phyloP scores from a whole-genome alignment of 2,888 invertebrate genomes.

The Linnaemya tessellans region DNA sequence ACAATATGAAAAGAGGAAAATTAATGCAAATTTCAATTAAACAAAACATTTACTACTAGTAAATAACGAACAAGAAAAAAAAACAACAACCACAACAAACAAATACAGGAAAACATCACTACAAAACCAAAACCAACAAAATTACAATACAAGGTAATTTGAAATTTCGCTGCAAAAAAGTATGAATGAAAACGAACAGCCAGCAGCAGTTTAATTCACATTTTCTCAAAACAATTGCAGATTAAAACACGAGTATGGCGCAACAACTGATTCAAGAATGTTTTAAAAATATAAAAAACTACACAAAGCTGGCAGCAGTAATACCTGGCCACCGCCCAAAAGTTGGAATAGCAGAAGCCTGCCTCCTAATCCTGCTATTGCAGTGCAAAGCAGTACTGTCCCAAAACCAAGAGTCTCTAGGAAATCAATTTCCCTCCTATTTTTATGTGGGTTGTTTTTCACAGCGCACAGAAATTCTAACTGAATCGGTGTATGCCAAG shows the following conservation, averaged over 20 bases:
- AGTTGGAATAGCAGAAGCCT: slow-evolving; percentile 27
- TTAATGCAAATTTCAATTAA: slow-evolving; percentile 57
- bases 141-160: slow-evolving; percentile 64
- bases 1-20: slow-evolving; percentile 65
- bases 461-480: slow-evolving; percentile 79
- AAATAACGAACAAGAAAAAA: not conserved
- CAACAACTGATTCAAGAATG: slow-evolving; percentile 51
- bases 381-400: slow-evolving; percentile 19
- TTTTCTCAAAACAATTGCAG: slow-evolving; percentile 60
- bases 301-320: slow-evolving; percentile 1
- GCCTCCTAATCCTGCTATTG: slow-evolving; percentile 62
- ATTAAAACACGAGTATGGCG: slow-evolving; percentile 49
- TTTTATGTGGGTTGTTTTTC: slow-evolving; percentile 81
- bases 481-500: slow-evolving; percentile 79
- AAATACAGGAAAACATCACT: slow-evolving; percentile 42
- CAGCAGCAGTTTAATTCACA: slow-evolving; percentile 32
- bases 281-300: slow-evolving; percentile 30
- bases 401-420: slow-evolving; percentile 14
- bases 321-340: slow-evolving; percentile 71
- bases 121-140: slow-evolving; percentile 16
- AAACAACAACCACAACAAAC: slow-evolving; percentile 5
- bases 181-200: slow-evolving; percentile 54
- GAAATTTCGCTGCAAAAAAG: slow-evolving; percentile 44
- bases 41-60: slow-evolving; percentile 36
- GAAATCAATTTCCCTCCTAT: slow-evolving; percentile 74